Base-by-base conservation (phyloP, 1,140 invertebrate genomes). In the Drosophila lacertosa region DNA sequence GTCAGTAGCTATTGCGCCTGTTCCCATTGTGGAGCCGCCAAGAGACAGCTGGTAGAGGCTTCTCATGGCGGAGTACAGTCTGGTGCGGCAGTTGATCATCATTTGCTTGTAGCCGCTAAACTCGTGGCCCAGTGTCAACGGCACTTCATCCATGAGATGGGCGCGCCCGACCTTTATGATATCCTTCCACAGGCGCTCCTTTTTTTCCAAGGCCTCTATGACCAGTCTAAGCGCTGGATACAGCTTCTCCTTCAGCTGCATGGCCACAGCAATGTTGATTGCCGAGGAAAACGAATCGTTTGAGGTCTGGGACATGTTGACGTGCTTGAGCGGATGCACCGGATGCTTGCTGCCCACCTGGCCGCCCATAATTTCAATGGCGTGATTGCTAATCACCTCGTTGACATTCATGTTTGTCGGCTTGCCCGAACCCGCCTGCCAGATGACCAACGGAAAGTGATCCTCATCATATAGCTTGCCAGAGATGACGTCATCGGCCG, bases 391-490 rank as follows among this genome's bases (percentile, higher is more conserved):
- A 22, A 97, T 53, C 69, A 97, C 96, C 94, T 99, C 99, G 92
- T 99, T 99, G 0, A 98, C 96, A 91, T 99, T 99, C 98, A 99
- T 99, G 91, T 99, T 99, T 1, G 95, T 96, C 91, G 99, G 98
- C 0, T 98, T 99, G 9, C 99, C 99, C 42, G 98, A 99, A 9
- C 99, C 99, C 26, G 98, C 99, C 93, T 99, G 98, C 98, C 98
- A 99, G 82, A 97, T 98, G 44, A 98, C 97, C 16, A 99, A 92
- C 0, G 99, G 99, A 91, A 99, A 99, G 92, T 99, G 97, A 59
- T 98, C 20, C 9, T 88, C 97, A 42, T 97, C 93, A 90, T 97
- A 97, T 15, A 99, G 92, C 90, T 98, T 96, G 13, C 98, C 98
- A 45, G 95, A 95, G 66, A 99, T 98, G 4, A 99, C 97, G 89